Base-by-base conservation (phyloP, 1,140 invertebrate species). In the Mylabris phalerata region DNA sequence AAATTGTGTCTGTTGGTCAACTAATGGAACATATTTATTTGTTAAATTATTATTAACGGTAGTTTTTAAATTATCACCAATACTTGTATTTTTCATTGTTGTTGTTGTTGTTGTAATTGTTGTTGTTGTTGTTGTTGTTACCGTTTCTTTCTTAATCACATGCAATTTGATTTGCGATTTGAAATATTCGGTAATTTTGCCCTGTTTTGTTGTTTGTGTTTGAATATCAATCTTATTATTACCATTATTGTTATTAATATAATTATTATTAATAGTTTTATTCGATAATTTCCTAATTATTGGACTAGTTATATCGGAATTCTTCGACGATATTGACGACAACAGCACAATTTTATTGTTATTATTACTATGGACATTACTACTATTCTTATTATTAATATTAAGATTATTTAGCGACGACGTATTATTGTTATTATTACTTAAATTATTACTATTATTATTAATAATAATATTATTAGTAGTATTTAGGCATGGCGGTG, bases 161-260 rank as follows among this genome's bases (percentile, higher is more conserved):
- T 82, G 80, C 7, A 85, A 80, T 72, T 90, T 90, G 72, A 86
- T 85, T 71, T 90, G 87, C 3, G 85, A 82, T 65, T 87, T 90
- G 65, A 89, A 91, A 70, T 87, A 91, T 66, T 89, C 87, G 1
- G 88, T 91, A 65, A 91, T 91, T 66, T 86, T 85, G 3, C 80
- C 82, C 66, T 83, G 80, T 73, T 65, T 77, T 77, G 69, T 68
- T 39, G 70, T 74, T 27, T 71, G 26, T 13, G 44, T 38, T 72
- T 55, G 26, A 39, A 25, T 55, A 38, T 42, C 46, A 38, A 13
- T 40, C 39, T 48, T 50, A 41, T 58, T 50, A 42, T 11, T n/a
- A n/a, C 41, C 41, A 42, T 11, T 42, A 4, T 42, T 11, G 9
- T 10, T 42, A 7, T 6, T 42, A 42, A 6, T 5, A 32, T 32